Base-by-base conservation (phyloP, 2,113 vertebrate genomes). In the Pseudopipra pipra region DNA sequence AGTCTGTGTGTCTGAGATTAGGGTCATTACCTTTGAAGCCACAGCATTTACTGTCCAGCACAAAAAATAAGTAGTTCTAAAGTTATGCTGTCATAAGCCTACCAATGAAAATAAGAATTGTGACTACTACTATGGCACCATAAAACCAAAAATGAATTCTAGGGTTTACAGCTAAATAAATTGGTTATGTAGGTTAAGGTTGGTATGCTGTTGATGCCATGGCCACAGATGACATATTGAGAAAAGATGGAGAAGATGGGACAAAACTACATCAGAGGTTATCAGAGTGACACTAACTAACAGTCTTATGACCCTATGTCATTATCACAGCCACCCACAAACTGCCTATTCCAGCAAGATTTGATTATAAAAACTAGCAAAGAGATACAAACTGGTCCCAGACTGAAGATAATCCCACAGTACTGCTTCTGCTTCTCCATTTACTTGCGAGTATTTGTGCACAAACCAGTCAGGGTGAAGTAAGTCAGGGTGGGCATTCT, bases 201-300 rank as follows among this genome's bases (percentile, higher is more conserved):
- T 49, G 19, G 31, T 35, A 85, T 0, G 0, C 22, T 72, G 35
- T 1, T 10, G 37, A n/a, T 12, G 14, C n/a, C 54, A 19, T 0
- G 20, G 49, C 15, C 62, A 83, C 37, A 76, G 49, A 41, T 2
- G 3, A 37, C 11, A 35, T 2, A 24, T 6, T 56, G 37, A 75
- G 33, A 65, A 66, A 70, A 67, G 21, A 0, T 79, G 44, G 61
- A 79, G 62, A 63, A 77, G 41, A 46, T 24, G 19, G 37, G 18
- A 58, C 24, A 87, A 52, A 78, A 39, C 9, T 22, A 12, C 2
- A 16, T 37, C 41, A 85, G 75, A 63, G 4, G 4, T 33, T 41
- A 43, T 6, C 9, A 33, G 12, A 35, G 31, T 23, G 16, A 49
- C 47, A 85, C 39, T 7, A 52, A 52, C 39, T 1, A 9, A 74